A percentile compares a stretch with the other conserved stretches of the same genome.
Conservation (phyloP, 2,888 invertebrate genomes). For the Serrognathus titanus region DNA sequence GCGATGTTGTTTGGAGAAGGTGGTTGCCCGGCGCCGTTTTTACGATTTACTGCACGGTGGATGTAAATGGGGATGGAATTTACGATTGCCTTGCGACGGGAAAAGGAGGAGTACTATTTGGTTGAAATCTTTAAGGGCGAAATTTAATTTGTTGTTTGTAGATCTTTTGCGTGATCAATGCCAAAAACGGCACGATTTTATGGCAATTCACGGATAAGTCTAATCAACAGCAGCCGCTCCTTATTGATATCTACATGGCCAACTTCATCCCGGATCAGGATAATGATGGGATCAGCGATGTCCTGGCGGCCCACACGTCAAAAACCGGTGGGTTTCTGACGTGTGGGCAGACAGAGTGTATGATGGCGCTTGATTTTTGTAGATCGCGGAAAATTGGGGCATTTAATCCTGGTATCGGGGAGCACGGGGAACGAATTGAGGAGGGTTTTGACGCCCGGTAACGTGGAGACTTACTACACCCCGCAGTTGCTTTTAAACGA, state of each 20-base stretch:
- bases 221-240: slow-evolving; percentile 45
- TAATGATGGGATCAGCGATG: slow-evolving; percentile 65
- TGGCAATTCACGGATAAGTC: slow-evolving; percentile 60
- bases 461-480: slow-evolving; percentile 68
- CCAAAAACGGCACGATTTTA: slow-evolving; percentile 61
- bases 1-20: slow-evolving; percentile 69
- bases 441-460: slow-evolving; percentile 60
- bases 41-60: slow-evolving; percentile 67
- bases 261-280: slow-evolving; percentile 69
- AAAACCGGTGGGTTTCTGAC: slow-evolving; percentile 44
- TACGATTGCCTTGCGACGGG: slow-evolving; percentile 74
- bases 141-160: slow-evolving; percentile 32
- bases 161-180: slow-evolving; percentile 64
- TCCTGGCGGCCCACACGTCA: slow-evolving; percentile 65
- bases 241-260: slow-evolving; percentile 64
- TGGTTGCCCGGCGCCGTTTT: slow-evolving; percentile 72
- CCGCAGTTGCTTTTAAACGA: slow-evolving; percentile 63
- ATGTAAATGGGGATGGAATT: slow-evolving; percentile 65
- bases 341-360: neutral
- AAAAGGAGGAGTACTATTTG: slow-evolving; percentile 59
- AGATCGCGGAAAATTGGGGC: slow-evolving; percentile 53
- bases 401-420: slow-evolving; percentile 68
- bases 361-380: slow-evolving; percentile 22
- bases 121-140: neutral
- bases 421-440: slow-evolving; percentile 62